Evolutionary conservation across 1,140 invertebrate genomes (phyloP), one percentile per base, ranked within the genome.

Genomic region (Probaryconus sp.): DNA sequence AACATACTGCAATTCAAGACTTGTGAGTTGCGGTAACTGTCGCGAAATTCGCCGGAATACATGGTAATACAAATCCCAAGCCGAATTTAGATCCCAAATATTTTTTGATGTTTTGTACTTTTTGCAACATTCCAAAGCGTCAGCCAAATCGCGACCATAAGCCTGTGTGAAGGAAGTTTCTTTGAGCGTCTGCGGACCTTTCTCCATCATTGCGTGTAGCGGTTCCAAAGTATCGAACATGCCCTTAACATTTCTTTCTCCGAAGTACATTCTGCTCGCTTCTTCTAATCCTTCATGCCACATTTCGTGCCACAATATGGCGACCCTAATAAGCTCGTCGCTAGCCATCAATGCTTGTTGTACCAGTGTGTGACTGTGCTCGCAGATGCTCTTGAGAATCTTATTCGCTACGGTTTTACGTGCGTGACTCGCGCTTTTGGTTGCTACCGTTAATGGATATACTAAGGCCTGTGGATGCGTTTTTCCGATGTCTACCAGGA

Each of bases 221-320:
- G 98, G 98, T 79, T 99, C 96, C 33, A 99, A 87, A 0, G 95
- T 96, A 50, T 95, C 93, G 79, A 99, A 95, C 98, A 99, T 99
- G 7, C 95, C 97, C 50, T 94, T 93, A 0, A 98, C 92, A 80
- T 98, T 97, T 42, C 93, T 90, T 83, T 99, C 98, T 0, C 97
- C 97, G 85, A 99, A 99, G 83, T 98, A 99, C 3, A 99, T 89
- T 63, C 89, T 86, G 7, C 96, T 98, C 0, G 98, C 98, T 89
- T 99, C 98, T 85, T 99, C 98, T 5, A 99, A 84, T 0, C 97
- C 97, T 86, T 99, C 98, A 83, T 99, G 96, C 98, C 98, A 99
- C 69, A 98, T 92, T 85, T 99, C 98, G 85, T 99, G 98, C 98
- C 98, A 99, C 1, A 99, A 87, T 61, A 99, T 99, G 3, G 98